These are phyloP conservation scores for Rhopalosiphum maidis DNA, from an alignment of 1,140 invertebrate genomes.

Conservation along the genomic window DNA sequence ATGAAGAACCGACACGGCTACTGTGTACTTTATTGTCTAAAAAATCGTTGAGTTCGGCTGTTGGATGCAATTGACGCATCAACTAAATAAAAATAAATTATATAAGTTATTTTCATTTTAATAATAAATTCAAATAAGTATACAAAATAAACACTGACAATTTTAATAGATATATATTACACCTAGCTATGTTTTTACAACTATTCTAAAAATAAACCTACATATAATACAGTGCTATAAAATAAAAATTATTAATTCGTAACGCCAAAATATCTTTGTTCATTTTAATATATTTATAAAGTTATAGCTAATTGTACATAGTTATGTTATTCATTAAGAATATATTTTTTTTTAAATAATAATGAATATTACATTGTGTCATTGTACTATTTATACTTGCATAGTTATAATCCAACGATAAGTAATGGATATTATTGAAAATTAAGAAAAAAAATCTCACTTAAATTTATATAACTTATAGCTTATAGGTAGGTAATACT, in stretches of 20 bases:
- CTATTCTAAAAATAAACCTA: background rate
- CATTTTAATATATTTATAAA: background rate
- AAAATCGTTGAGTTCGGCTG: constrained; percentile 36
- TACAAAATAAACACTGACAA: no score
- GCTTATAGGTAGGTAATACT: background rate
- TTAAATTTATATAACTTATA: background rate
- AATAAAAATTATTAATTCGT: background rate
- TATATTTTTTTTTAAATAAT: background rate
- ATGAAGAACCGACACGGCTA: background rate
- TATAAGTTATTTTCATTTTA: background rate
- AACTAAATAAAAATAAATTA: constrained; percentile 21
- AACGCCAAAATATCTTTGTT: background rate
- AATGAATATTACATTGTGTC: background rate
- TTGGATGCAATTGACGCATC: constrained; percentile 46
- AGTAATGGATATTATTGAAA: background rate
- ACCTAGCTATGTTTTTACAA: background rate
- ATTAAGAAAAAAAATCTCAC: background rate
- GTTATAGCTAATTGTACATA: background rate
- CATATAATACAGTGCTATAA: background rate
- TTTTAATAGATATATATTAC: no score
- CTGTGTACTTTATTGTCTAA: constrained; percentile 36
- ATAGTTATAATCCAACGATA: background rate
- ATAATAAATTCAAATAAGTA: no score
- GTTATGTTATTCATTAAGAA: background rate
- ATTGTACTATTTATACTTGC: no score